phyloP scores from a whole-genome alignment of 2,888 invertebrate species.

The Colletes collaris region DNA sequence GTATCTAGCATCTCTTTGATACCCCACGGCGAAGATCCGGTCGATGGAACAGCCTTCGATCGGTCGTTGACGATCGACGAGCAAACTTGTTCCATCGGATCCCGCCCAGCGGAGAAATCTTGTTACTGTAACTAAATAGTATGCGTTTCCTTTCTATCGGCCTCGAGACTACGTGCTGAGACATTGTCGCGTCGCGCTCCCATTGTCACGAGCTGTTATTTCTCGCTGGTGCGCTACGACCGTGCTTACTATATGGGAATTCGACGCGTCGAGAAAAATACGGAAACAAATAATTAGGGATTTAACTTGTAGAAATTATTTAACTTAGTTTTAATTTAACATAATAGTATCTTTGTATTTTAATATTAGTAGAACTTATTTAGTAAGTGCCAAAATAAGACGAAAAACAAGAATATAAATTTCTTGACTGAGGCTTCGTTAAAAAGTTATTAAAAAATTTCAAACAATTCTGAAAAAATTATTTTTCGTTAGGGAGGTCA shows the following conservation, averaged over 20 bases:
- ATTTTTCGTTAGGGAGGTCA: no score
- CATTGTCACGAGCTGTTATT: conserved; percentile 43
- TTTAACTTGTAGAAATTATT: no score
- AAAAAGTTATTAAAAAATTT: no score
- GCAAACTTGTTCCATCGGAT: conserved; percentile 1
- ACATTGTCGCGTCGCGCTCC: conserved; percentile 67
- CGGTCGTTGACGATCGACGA: conserved; percentile 19
- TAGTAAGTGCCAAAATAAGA: no score
- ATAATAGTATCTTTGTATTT: no score
- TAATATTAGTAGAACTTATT: no score
- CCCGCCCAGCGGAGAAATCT: conserved; percentile 17
- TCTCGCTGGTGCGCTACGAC: conserved; percentile 1
- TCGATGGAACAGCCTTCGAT: conserved; percentile 33
- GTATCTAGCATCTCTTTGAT: conserved; percentile 63
- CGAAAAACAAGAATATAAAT: no score
- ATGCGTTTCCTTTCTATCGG: conserved; percentile 32
- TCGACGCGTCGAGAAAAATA: conserved; percentile 7
- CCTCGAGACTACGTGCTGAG: conserved; percentile 70
- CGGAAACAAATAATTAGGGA: conserved; percentile 1
- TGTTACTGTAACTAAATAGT: conserved; percentile 62
- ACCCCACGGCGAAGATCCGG: conserved; percentile 65
- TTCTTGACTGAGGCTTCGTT: no score
- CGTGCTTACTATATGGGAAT: conserved; percentile 35
- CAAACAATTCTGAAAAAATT: no score
- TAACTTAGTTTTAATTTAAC: no score